Conservation (phyloP, 2,113 vertebrate genomes). For the Chascanopsetta lugubris region DNA sequence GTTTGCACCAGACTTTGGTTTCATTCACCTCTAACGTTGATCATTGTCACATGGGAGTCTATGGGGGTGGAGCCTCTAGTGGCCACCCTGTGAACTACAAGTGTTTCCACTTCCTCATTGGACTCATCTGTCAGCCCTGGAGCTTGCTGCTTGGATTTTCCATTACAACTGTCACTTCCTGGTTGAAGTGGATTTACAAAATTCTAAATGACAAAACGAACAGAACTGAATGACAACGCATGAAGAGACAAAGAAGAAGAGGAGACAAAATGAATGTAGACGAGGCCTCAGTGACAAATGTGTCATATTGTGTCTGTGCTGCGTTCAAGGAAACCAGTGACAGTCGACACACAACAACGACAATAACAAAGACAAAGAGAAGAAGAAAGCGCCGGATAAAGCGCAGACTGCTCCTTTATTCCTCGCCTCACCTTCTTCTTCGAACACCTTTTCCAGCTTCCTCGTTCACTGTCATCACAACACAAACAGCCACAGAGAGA, state of each 20-base stretch:
- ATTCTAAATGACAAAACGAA: not conserved
- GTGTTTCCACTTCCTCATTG: no score
- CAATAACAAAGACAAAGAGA: not conserved
- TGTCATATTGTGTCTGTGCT: not conserved
- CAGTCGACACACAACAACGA: conserved; percentile 1
- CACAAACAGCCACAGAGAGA: not conserved
- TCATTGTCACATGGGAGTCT: no score
- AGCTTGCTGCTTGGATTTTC: no score
- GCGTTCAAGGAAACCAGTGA: not conserved
- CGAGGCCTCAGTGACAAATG: not conserved
- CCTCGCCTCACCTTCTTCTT: conserved; percentile 12
- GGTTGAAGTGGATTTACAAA: not conserved
- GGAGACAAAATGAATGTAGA: not conserved
- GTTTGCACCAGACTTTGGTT: no score
- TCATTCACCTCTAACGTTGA: no score
- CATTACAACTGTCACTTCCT: no score
- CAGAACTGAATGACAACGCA: no score
- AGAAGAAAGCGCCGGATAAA: not conserved
- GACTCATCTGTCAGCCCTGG: no score
- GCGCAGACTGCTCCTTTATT: not conserved
- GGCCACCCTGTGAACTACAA: no score
- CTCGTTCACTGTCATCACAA: not conserved
- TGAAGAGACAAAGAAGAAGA: not conserved
- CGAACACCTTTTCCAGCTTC: conserved; percentile 1
- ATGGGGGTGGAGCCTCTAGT: no score